A percentile compares a stretch with the other conserved stretches of the same genome.
These are phyloP conservation scores for Geodia barretti DNA, from an alignment of 37 sponge, comb jelly and placozoan species.

Conservation along the genomic window DNA sequence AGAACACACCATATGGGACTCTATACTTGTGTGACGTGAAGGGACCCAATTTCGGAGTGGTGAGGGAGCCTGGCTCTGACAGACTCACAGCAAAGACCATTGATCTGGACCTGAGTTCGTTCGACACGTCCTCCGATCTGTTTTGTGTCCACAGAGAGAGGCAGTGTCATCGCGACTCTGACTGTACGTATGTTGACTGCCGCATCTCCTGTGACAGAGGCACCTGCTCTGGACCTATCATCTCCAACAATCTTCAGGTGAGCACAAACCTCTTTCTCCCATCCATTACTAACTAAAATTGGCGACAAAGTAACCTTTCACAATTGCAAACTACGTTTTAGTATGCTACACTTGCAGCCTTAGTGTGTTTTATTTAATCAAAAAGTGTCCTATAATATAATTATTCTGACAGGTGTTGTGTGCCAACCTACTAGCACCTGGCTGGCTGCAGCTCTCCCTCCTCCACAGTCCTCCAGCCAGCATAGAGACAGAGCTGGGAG, in stretches of 20 bases:
- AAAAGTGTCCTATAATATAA: too few relatives aligned
- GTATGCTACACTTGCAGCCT: too few relatives aligned
- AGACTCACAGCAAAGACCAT: conserved; percentile 32
- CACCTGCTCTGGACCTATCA: conserved; percentile 28
- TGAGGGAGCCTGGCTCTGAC: background rate
- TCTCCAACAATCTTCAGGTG: conserved; percentile 53
- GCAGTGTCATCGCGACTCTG: conserved; percentile 21
- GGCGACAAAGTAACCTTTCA: too few relatives aligned
- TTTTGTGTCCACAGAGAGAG: conserved; percentile 31
- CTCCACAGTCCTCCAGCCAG: background rate
- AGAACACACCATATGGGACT: conserved; percentile 58
- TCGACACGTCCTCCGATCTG: background rate
- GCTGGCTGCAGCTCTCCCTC: too few relatives aligned
- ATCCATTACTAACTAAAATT: too few relatives aligned
- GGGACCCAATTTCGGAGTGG: conserved; percentile 68
- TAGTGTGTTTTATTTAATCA: too few relatives aligned
- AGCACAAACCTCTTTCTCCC: too few relatives aligned
- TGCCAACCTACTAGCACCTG: background rate
- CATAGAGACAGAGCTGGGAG: background rate
- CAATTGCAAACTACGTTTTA: too few relatives aligned
- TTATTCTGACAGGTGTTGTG: background rate
- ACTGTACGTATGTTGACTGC: conserved; percentile 29
- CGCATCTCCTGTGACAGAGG: conserved; percentile 7
- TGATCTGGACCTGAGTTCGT: conserved; percentile 64
- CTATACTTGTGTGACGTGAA: conserved; percentile 70